phyloP scores from a whole-genome alignment of 2,797 vertebrate genomes.

The Petrocephalus schoutedeni region DNA sequence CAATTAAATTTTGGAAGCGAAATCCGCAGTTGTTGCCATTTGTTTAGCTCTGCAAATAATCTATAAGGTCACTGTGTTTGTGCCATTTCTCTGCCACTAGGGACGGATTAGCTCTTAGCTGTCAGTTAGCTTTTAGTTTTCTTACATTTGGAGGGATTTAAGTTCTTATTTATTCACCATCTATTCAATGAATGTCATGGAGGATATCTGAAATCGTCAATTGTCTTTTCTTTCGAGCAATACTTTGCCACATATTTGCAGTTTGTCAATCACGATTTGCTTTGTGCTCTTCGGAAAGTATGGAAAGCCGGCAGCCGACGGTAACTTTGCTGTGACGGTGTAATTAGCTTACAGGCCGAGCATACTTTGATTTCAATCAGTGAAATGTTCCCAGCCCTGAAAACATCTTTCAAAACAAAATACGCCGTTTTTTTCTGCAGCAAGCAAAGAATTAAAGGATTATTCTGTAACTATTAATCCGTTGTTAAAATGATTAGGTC shows the following conservation, averaged over 20 bases:
- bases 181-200: neutral
- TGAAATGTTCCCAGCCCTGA: neutral
- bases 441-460: slow-evolving; percentile 12
- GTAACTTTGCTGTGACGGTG: neutral
- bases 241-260: neutral
- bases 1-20: slow-evolving; percentile 41
- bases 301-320: neutral
- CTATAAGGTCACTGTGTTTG: slow-evolving; percentile 17
- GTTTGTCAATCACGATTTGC: slow-evolving; percentile 4
- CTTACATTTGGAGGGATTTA: slow-evolving; percentile 21
- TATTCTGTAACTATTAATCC: neutral
- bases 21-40: slow-evolving; percentile 33
- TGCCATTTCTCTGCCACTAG: neutral
- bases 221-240: slow-evolving; percentile 15
- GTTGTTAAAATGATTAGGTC: slow-evolving; percentile 18
- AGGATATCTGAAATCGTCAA: slow-evolving; percentile 14
- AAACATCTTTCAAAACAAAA: slow-evolving; percentile 13
- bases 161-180: neutral
- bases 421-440: neutral
- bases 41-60: slow-evolving; percentile 27
- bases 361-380: neutral
- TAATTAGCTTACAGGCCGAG: neutral
- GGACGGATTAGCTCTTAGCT: neutral
- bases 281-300: neutral
- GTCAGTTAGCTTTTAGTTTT: slow-evolving; percentile 12